A percentile compares a stretch with the other conserved stretches of the same genome.
phyloP scores from a whole-genome alignment of 1,140 invertebrate species.

The Sitophilus oryzae region DNA sequence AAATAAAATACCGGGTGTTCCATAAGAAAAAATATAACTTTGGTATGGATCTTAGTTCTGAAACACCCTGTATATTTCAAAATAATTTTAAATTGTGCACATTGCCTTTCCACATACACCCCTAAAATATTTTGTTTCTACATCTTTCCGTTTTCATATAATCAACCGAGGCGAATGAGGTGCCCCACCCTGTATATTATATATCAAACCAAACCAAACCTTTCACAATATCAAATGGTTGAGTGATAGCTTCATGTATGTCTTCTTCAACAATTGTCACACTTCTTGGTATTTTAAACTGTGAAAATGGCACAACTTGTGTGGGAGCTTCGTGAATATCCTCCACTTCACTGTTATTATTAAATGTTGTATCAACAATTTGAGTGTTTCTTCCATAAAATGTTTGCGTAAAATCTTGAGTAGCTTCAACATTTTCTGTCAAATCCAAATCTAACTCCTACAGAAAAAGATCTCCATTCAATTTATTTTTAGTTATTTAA shows the following conservation, averaged over 20 bases:
- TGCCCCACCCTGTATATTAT: too few species aligned
- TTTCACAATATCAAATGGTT: conserved; percentile 4
- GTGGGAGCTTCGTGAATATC: conserved; percentile 18
- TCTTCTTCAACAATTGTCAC: neutral
- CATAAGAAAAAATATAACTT: too few species aligned
- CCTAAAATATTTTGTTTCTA: too few species aligned
- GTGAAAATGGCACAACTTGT: neutral
- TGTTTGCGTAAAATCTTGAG: conserved; percentile 22
- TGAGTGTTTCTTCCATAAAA: conserved; percentile 28
- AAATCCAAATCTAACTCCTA: neutral
- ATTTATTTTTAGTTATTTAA: neutral
- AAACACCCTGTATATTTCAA: too few species aligned
- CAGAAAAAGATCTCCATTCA: neutral
- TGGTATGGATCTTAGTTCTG: too few species aligned
- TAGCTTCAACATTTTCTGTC: conserved; percentile 7
- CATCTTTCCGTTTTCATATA: too few species aligned
- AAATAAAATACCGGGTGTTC: too few species aligned
- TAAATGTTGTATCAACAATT: conserved; percentile 12
- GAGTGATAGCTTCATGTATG: conserved; percentile 9
- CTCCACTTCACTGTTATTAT: conserved; percentile 4
- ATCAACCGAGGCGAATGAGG: too few species aligned
- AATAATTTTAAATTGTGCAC: too few species aligned
- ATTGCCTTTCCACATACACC: too few species aligned
- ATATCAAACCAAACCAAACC: too few species aligned
- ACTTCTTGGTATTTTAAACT: conserved; percentile 5